These are phyloP conservation scores for Tautogolabrus adspersus DNA, from an alignment of 2,113 vertebrate genomes.

Conservation along the genomic window DNA sequence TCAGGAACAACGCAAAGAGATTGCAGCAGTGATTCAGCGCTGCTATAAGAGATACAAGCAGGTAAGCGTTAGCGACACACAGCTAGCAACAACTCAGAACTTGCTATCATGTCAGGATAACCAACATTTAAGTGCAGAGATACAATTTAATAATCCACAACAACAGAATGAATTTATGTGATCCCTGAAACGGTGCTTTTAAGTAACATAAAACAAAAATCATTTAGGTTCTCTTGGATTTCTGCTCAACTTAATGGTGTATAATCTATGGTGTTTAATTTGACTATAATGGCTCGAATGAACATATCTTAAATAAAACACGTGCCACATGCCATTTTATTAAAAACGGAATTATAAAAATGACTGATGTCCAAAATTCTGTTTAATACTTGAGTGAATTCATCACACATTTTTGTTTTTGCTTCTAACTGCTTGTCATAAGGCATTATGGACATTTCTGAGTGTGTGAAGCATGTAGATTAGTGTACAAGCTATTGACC, in stretches of 20 bases:
- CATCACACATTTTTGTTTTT: not conserved
- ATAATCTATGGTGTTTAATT: too few relatives aligned
- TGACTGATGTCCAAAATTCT: not conserved
- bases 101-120: not conserved
- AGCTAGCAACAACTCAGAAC: not conserved
- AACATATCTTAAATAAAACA: not conserved
- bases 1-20: constrained; percentile 95
- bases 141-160: too few relatives aligned
- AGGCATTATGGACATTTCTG: not conserved
- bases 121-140: not conserved
- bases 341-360: not conserved
- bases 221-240: too few relatives aligned
- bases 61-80: constrained; percentile 82
- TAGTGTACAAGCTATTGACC: not conserved
- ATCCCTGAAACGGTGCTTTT: too few relatives aligned
- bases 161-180: too few relatives aligned
- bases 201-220: too few relatives aligned
- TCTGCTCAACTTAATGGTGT: too few relatives aligned
- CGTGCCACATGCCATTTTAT: not conserved
- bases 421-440: not conserved
- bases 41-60: constrained; percentile 98
- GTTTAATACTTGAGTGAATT: not conserved
- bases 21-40: constrained; percentile 95
- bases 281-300: too few relatives aligned
- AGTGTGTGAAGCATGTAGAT: not conserved